Conservation (phyloP, 2,888 invertebrate species). For the Parnassius mnemosyne region DNA sequence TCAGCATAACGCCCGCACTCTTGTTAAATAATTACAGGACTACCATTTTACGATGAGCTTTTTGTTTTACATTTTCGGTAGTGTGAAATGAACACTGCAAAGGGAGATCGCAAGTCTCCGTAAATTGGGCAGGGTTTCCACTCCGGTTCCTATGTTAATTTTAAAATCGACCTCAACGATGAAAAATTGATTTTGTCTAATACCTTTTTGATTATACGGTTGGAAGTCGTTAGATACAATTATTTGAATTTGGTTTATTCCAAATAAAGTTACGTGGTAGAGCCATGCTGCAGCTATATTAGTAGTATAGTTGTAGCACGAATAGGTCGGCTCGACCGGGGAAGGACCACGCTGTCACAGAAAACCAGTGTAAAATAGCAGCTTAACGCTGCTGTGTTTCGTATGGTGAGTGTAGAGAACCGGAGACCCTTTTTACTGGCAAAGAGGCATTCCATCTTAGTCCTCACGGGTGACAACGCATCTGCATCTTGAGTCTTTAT, state of each 20-base stretch:
- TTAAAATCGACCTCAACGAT: conserved; percentile 66
- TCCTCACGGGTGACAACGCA: no score
- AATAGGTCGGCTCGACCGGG: no score
- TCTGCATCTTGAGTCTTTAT: no score
- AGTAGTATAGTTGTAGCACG: no score
- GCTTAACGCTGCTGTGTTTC: no score
- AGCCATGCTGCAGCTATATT: no score
- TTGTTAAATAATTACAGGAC: conserved; percentile 62
- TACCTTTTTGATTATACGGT: conserved; percentile 75
- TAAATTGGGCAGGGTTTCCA: conserved; percentile 38
- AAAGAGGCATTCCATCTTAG: no score
- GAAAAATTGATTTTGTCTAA: conserved; percentile 78
- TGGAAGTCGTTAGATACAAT: conserved; percentile 69
- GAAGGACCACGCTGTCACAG: no score
- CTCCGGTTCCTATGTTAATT: conserved; percentile 71
- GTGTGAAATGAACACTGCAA: conserved; percentile 1
- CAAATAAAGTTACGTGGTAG: no score
- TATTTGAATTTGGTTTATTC: conserved; percentile 45
- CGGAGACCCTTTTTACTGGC: no score
- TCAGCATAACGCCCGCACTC: conserved; percentile 47
- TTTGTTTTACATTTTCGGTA: conserved; percentile 10
- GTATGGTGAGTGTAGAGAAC: no score
- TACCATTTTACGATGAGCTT: conserved; percentile 39
- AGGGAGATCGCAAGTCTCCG: conserved; percentile 29
- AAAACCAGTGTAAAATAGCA: no score